These are phyloP conservation scores for Polia nebulosa DNA, from an alignment of 2,888 invertebrate genomes.

Conservation along the genomic window DNA sequence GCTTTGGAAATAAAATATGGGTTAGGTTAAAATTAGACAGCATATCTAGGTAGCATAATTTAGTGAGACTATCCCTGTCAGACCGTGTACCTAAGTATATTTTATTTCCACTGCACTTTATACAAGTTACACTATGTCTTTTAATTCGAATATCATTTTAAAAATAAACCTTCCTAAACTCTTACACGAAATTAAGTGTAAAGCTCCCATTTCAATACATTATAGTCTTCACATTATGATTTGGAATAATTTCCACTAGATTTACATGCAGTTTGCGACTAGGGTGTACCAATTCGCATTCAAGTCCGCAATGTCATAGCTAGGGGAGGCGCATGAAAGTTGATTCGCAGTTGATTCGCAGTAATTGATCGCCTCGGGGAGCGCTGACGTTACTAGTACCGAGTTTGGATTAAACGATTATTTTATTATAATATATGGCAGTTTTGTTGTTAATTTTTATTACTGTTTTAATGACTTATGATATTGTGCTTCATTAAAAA, in stretches of 20 bases:
- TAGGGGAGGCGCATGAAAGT: conserved; percentile 77
- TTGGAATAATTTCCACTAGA: conserved; percentile 65
- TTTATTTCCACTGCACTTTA: background rate
- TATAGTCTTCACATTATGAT: conserved; percentile 42
- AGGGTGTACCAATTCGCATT: conserved; percentile 58
- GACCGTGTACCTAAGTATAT: background rate
- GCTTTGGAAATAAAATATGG: background rate
- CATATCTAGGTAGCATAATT: background rate
- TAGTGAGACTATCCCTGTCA: background rate
- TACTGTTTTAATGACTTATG: background rate
- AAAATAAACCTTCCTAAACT: background rate
- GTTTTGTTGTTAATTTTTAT: background rate
- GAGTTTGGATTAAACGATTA: conserved; percentile 62
- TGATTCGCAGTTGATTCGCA: conserved; percentile 81
- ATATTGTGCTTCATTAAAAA: background rate
- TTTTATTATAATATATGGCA: conserved; percentile 58
- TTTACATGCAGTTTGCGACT: conserved; percentile 54
- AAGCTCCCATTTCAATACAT: conserved; percentile 22
- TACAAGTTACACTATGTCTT: background rate
- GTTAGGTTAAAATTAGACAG: background rate
- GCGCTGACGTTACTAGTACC: conserved; percentile 61
- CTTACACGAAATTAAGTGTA: conserved; percentile 11
- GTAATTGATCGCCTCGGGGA: conserved; percentile 83
- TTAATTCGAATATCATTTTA: background rate
- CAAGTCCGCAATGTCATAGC: conserved; percentile 75